phyloP scores from a whole-genome alignment of 2,113 vertebrate genomes.

The Sorex fumeus region DNA sequence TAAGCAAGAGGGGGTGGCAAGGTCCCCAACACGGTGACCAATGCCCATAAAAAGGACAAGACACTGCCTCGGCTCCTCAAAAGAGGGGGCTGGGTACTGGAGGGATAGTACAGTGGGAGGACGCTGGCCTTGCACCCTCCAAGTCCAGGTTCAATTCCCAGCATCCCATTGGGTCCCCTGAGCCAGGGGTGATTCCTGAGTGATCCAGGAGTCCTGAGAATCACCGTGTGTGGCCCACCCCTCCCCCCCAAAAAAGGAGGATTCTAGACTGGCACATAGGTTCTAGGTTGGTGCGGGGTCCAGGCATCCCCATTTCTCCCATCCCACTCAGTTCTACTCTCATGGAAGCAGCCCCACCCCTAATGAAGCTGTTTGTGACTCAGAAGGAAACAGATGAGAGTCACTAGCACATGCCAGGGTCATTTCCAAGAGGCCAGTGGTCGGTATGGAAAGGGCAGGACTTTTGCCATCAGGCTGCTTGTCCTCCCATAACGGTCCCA shows the following conservation, averaged over 20 bases:
- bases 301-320: not conserved
- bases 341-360: not conserved
- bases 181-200: too few species aligned
- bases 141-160: too few species aligned
- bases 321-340: not conserved
- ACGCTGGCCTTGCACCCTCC: too few species aligned
- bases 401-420: not conserved
- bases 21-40: too few species aligned
- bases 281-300: not conserved
- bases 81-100: too few species aligned
- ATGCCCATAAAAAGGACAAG: too few species aligned
- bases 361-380: conserved; percentile 72
- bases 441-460: not conserved
- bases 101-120: too few species aligned
- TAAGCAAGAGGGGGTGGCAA: too few species aligned
- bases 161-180: too few species aligned
- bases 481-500: not conserved
- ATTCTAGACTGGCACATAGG: not conserved
- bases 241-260: not conserved
- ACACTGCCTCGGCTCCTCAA: too few species aligned
- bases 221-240: too few species aligned
- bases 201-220: too few species aligned
- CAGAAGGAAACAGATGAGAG: not conserved
- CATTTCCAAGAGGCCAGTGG: not conserved
- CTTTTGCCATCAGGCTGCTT: not conserved